Percentiles rank a stretch among this genome's conserved stretches.
phyloP scores from a whole-genome alignment of 2,888 invertebrate genomes.

The Empis livida region DNA sequence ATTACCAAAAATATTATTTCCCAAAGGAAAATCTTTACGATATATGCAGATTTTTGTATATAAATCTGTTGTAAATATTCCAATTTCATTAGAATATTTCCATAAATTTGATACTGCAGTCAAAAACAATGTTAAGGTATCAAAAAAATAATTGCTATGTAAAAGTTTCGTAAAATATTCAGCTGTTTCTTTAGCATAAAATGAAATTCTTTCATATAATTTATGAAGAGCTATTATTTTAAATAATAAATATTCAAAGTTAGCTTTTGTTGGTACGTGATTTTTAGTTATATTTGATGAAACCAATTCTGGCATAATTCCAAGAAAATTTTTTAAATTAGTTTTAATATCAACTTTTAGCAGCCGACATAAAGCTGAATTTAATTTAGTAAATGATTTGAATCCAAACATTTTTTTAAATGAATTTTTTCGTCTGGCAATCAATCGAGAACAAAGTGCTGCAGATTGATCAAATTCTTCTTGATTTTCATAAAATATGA shows the following conservation, averaged over 20 bases:
- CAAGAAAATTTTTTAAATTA: slow-evolving; percentile 22
- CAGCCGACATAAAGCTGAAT: slow-evolving; percentile 26
- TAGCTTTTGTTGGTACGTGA: slow-evolving; percentile 22
- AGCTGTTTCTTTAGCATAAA: slow-evolving; percentile 23
- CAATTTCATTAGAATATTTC: slow-evolving; percentile 16
- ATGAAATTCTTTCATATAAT: slow-evolving; percentile 21
- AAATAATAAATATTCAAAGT: slow-evolving; percentile 23
- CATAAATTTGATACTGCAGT: slow-evolving; percentile 25
- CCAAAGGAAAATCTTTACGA: slow-evolving; percentile 19
- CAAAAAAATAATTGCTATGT: slow-evolving; percentile 25
- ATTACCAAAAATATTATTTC: no score
- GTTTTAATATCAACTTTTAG: slow-evolving; percentile 23
- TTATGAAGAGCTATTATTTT: slow-evolving; percentile 22
- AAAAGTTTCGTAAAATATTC: slow-evolving; percentile 24
- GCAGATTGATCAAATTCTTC: slow-evolving; percentile 21
- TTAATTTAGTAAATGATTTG: slow-evolving; percentile 25
- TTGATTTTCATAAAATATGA: slow-evolving; percentile 6
- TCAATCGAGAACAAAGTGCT: slow-evolving; percentile 27
- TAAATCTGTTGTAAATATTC: slow-evolving; percentile 17
- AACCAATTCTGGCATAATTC: slow-evolving; percentile 8
- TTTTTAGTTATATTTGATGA: no score
- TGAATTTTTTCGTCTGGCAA: slow-evolving; percentile 30
- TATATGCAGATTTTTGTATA: slow-evolving; percentile 19
- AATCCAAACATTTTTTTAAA: slow-evolving; percentile 28
- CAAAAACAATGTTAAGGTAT: slow-evolving; percentile 23